Percentiles rank a stretch among this genome's conserved stretches.
Conservation (phyloP, 2,113 vertebrate species). For the Saguinus midas region DNA sequence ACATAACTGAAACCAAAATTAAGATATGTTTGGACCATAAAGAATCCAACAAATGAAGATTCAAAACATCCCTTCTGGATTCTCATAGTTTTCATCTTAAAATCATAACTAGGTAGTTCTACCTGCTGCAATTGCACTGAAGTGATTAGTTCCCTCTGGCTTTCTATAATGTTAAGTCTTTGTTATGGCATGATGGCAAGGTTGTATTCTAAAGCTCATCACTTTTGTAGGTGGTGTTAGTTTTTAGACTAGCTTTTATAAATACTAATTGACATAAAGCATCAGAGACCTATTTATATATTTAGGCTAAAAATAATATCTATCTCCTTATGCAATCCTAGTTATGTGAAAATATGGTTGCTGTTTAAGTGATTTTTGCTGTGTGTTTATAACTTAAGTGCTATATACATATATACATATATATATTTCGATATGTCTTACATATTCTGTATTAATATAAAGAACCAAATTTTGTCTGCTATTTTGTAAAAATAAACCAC, state of each 20-base stretch:
- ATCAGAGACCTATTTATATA: slow-evolving; percentile 75
- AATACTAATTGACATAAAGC: slow-evolving; percentile 75
- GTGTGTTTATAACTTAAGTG: slow-evolving; percentile 74
- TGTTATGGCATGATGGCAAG: slow-evolving; percentile 81
- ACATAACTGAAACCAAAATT: slow-evolving; percentile 58
- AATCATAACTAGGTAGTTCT: slow-evolving; percentile 72
- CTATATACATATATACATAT: slow-evolving; percentile 1
- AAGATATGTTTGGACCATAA: slow-evolving; percentile 73
- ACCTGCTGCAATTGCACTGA: slow-evolving; percentile 81
- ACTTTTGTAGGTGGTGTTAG: slow-evolving; percentile 77
- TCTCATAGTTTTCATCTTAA: slow-evolving; percentile 80
- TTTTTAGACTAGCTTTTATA: slow-evolving; percentile 81
- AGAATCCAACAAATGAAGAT: slow-evolving; percentile 71
- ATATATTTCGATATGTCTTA: slow-evolving; percentile 70
- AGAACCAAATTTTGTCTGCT: slow-evolving; percentile 72
- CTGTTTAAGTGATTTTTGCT: slow-evolving; percentile 68
- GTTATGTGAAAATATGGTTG: slow-evolving; percentile 57
- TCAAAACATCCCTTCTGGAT: slow-evolving; percentile 73
- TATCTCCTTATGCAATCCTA: slow-evolving; percentile 69
- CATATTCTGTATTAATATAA: slow-evolving; percentile 66
- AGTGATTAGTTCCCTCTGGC: slow-evolving; percentile 74
- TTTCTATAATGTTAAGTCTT: slow-evolving; percentile 81
- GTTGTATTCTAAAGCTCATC: slow-evolving; percentile 75
- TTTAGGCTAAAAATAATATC: slow-evolving; percentile 73
- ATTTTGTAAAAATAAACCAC: slow-evolving; percentile 73